Evolutionary conservation across 1,140 invertebrate species (phyloP).

Genomic region (Anastatus disparis): DNA sequence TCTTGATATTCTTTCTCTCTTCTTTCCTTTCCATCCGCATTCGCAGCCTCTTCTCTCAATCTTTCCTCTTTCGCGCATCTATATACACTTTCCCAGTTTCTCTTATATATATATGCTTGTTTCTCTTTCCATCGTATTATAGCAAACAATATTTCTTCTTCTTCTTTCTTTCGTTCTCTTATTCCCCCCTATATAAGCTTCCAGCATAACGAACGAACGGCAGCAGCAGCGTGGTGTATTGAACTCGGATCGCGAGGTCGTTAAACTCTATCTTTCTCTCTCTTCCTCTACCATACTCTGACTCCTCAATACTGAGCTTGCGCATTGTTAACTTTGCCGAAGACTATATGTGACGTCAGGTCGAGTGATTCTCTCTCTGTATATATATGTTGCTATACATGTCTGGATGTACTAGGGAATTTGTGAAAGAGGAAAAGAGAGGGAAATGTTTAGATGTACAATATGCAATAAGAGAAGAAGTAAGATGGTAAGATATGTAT

Average conservation of each 20-base stretch:
- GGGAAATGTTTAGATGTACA: neutral
- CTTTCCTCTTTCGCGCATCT: neutral
- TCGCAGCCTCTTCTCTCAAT: neutral
- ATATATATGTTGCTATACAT: no score
- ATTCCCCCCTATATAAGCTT: no score
- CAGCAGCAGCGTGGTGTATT: constrained; percentile 55
- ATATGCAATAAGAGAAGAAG: neutral
- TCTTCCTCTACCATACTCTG: constrained; percentile 7
- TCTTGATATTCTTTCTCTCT: neutral
- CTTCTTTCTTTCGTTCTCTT: neutral
- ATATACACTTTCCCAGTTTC: constrained; percentile 29
- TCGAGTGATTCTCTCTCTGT: constrained; percentile 37
- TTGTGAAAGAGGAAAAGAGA: neutral
- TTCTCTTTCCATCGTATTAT: no score
- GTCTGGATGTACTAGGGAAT: neutral
- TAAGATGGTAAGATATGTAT: neutral
- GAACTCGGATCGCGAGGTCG: constrained; percentile 61
- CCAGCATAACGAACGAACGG: no score
- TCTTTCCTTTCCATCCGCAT: neutral
- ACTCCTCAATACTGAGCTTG: constrained; percentile 30
- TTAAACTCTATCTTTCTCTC: constrained; percentile 53
- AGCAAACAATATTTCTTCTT: no score
- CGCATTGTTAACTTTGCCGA: no score
- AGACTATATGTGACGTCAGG: constrained; percentile 28
- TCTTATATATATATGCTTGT: no score